phyloP scores from a whole-genome alignment of 2,113 vertebrate species.

The Hippopotamus amphibius region DNA sequence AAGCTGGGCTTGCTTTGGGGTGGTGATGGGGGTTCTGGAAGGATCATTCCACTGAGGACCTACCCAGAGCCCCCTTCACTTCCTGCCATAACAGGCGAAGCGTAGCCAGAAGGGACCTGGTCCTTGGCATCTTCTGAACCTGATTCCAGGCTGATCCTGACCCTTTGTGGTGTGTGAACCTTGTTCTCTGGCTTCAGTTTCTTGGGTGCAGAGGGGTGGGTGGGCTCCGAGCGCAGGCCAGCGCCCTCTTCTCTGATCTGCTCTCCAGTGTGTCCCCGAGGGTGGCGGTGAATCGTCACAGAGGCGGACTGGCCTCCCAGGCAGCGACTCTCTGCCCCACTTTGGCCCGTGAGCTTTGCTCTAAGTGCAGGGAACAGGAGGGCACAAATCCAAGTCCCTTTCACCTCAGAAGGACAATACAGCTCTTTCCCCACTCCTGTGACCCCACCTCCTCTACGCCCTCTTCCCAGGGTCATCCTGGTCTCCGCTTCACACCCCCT shows the following conservation, averaged over 20 bases:
- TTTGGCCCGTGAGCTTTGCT: neutral
- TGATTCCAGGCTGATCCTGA: neutral
- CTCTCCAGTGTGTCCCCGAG: neutral
- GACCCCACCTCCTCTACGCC: fast-evolving
- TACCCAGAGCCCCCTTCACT: neutral
- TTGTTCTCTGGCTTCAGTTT: neutral
- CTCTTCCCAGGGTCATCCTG: no score
- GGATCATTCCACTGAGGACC: no score
- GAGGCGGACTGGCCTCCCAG: fast-evolving
- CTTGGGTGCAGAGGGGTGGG: neutral
- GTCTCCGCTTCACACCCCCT: neutral
- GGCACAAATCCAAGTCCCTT: no score
- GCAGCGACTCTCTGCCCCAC: neutral
- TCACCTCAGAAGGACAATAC: neutral
- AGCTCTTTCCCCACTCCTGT: neutral
- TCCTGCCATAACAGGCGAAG: neutral
- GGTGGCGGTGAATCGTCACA: fast-evolving
- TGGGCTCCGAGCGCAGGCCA: neutral
- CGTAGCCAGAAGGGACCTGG: no score
- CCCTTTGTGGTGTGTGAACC: neutral
- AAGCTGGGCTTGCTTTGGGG: neutral
- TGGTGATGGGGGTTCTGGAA: neutral
- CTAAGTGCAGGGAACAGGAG: neutral
- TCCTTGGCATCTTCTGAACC: no score
- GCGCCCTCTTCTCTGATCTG: neutral